phyloP scores from a whole-genome alignment of 2,113 vertebrate genomes.

The Tretioscincus oriximinensis region DNA sequence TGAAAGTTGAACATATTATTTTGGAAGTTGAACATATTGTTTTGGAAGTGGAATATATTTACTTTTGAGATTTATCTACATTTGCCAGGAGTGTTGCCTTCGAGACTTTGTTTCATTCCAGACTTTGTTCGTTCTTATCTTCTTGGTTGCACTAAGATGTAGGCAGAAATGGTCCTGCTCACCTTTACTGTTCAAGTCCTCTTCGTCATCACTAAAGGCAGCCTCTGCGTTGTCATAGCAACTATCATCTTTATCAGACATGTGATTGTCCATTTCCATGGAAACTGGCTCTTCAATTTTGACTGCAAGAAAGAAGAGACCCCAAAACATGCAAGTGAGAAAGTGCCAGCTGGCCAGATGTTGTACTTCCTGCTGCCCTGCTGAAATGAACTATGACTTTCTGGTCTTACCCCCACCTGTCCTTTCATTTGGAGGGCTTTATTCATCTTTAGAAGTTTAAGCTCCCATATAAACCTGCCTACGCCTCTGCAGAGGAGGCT shows the following conservation, averaged over 20 bases:
- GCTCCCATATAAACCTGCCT: neutral
- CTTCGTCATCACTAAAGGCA: conserved; percentile 92
- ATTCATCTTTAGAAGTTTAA: neutral
- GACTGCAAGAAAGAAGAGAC: conserved; percentile 63
- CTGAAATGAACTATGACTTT: too few relatives aligned
- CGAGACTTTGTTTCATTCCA: too few relatives aligned
- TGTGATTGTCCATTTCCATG: conserved; percentile 92
- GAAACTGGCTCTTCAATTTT: conserved; percentile 89
- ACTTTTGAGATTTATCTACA: too few relatives aligned
- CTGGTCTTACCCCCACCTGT: too few relatives aligned
- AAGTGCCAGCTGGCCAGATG: rapidly evolving
- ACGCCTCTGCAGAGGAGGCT: neutral
- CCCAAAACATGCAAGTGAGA: neutral
- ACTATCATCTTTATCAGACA: conserved; percentile 91
- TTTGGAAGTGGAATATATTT: too few relatives aligned
- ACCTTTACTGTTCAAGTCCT: conserved; percentile 92
- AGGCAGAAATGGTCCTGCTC: neutral
- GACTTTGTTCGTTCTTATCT: too few relatives aligned
- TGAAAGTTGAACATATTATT: too few relatives aligned
- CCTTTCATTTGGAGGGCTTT: neutral
- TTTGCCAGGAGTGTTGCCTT: too few relatives aligned
- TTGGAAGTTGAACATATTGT: too few relatives aligned
- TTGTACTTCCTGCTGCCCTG: too few relatives aligned
- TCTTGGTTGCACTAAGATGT: too few relatives aligned
- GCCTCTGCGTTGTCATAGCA: conserved; percentile 95